Percentiles rank a stretch among this genome's conserved stretches.
These are phyloP conservation scores for Ibycter americanus DNA, from an alignment of 2,797 vertebrate species.

Conservation along the genomic window DNA sequence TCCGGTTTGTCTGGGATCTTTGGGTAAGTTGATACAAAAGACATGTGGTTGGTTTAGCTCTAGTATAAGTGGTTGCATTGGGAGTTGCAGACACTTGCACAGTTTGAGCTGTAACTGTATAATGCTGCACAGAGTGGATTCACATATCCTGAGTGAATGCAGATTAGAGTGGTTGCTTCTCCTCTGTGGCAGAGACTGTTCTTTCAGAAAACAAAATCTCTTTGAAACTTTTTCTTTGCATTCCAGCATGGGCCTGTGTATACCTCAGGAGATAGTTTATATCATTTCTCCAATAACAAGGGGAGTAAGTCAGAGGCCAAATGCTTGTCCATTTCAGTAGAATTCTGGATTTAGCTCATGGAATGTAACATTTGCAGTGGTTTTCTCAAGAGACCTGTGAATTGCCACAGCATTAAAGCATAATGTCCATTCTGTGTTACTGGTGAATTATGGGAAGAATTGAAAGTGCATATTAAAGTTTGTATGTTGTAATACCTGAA, in stretches of 20 bases:
- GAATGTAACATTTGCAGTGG: neutral
- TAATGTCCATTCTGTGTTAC: neutral
- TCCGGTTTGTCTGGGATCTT: slow-evolving; percentile 3
- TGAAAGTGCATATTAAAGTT: neutral
- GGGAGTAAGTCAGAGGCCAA: neutral
- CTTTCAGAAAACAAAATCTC: neutral
- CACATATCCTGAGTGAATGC: neutral
- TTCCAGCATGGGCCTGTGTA: neutral
- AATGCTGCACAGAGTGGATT: neutral
- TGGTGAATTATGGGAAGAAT: neutral
- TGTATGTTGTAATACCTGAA: neutral
- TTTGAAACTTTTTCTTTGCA: neutral
- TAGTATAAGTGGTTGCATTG: neutral
- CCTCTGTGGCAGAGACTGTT: neutral
- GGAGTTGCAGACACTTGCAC: neutral
- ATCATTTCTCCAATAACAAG: neutral
- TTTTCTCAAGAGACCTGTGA: slow-evolving; percentile 14
- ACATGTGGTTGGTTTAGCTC: neutral
- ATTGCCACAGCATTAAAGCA: neutral
- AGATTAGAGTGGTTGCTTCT: neutral
- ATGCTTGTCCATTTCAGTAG: neutral
- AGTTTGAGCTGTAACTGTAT: neutral
- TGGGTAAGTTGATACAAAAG: neutral
- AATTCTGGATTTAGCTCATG: neutral
- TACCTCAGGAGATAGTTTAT: neutral